Conservation (phyloP, 2,888 invertebrate species). For the Cantharis lateralis region DNA sequence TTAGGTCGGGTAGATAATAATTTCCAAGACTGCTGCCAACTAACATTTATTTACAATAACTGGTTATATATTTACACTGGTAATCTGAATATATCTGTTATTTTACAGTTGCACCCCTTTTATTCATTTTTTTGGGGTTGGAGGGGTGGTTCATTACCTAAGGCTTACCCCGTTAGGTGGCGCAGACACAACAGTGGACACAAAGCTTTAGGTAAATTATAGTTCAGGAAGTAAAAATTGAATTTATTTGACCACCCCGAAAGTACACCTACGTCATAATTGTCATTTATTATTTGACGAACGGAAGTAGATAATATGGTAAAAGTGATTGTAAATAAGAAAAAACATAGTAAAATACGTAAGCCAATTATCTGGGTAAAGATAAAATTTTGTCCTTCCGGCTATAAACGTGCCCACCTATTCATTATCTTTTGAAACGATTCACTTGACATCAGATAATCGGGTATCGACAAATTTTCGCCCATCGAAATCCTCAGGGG, state of each 20-base stretch:
- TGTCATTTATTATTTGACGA: not conserved
- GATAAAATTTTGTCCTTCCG: not conserved
- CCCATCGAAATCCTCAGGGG: slow-evolving; percentile 7
- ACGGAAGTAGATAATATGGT: not conserved
- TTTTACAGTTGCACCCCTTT: no score
- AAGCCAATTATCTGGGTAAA: not conserved
- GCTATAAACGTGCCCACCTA: slow-evolving; percentile 19
- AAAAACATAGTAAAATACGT: not conserved
- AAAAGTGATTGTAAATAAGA: not conserved
- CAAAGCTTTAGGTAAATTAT: not conserved
- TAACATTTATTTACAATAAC: no score
- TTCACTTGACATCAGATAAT: slow-evolving; percentile 15
- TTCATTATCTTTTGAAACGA: slow-evolving; percentile 17
- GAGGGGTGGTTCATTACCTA: no score
- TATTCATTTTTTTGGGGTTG: no score
- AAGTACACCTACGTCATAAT: not conserved
- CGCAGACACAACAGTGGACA: not conserved
- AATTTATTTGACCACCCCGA: not conserved
- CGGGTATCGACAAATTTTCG: slow-evolving; percentile 8
- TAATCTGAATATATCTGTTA: no score
- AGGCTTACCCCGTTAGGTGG: no score
- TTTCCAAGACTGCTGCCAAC: no score
- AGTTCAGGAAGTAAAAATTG: not conserved
- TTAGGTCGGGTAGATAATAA: no score
- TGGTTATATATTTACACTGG: no score